phyloP scores from a whole-genome alignment of 2,888 invertebrate species.

The Pelosia muscerda region DNA sequence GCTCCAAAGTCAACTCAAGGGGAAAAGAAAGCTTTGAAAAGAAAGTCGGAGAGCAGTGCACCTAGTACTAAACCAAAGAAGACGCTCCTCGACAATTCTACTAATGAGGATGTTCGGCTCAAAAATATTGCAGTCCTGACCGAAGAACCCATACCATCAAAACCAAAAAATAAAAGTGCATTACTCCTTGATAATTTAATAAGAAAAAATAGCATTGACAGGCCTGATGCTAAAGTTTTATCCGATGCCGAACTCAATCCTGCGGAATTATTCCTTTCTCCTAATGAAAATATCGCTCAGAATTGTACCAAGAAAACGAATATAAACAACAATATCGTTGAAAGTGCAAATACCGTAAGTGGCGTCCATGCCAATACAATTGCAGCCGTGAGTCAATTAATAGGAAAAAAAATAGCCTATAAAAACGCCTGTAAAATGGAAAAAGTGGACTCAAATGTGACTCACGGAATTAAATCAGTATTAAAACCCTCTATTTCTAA shows the following conservation, averaged over 20 bases:
- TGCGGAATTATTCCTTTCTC: constrained; percentile 79
- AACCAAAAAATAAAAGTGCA: constrained; percentile 82
- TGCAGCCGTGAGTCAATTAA: constrained; percentile 76
- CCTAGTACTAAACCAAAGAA: constrained; percentile 69
- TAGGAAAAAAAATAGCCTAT: constrained; percentile 74
- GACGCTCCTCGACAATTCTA: constrained; percentile 61
- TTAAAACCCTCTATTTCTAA: constrained; percentile 74
- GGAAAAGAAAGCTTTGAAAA: constrained; percentile 79
- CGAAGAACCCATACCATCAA: constrained; percentile 61
- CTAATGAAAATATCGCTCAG: constrained; percentile 72
- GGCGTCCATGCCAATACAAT: constrained; percentile 74
- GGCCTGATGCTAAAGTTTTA: constrained; percentile 74
- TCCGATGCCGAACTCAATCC: constrained; percentile 77
- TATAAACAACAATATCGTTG: constrained; percentile 83
- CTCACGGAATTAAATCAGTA: constrained; percentile 76
- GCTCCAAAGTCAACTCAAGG: constrained; percentile 64
- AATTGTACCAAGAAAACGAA: constrained; percentile 78
- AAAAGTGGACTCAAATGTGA: constrained; percentile 77
- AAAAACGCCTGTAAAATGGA: constrained; percentile 78
- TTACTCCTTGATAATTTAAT: constrained; percentile 85
- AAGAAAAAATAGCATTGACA: constrained; percentile 87
- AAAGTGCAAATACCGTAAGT: constrained; percentile 66
- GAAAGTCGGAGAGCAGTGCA: constrained; percentile 71
- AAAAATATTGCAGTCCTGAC: constrained; percentile 61
- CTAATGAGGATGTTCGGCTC: constrained; percentile 70